Evolutionary conservation across 2,797 vertebrate genomes (phyloP).

Genomic region (Salarias fasciatus): DNA sequence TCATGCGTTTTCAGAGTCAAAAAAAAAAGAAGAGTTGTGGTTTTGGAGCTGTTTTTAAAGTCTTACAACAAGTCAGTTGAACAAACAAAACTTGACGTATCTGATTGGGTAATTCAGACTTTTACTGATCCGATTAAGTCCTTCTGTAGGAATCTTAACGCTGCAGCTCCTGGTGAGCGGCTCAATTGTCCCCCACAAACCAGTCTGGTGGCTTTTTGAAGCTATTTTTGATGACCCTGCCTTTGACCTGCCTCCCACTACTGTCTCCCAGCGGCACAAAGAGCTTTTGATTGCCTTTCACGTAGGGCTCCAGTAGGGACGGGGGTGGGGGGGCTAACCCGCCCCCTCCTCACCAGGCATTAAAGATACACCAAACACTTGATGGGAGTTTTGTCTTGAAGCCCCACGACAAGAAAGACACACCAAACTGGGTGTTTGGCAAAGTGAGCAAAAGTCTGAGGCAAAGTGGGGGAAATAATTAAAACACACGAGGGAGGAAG

Average conservation of each 20-base stretch:
- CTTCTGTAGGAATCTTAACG: conserved; percentile 18
- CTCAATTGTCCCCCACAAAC: conserved; percentile 65
- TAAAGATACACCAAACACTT: too few species aligned
- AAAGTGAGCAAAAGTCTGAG: too few species aligned
- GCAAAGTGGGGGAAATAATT: too few species aligned
- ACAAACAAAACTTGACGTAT: too few species aligned
- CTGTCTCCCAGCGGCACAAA: conserved; percentile 74
- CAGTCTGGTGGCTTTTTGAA: conserved; percentile 83
- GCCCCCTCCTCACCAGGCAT: conserved; percentile 39
- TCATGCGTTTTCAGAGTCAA: too few species aligned
- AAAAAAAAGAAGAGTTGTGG: too few species aligned
- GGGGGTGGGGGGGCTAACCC: conserved; percentile 47
- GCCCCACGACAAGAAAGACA: too few species aligned
- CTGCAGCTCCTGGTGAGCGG: conserved; percentile 44
- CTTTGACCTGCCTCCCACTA: conserved; percentile 68
- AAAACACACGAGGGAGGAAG: too few species aligned
- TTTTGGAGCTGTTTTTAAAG: too few species aligned
- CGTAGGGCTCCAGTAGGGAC: conserved; percentile 65
- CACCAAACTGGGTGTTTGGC: too few species aligned
- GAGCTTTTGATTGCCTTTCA: conserved; percentile 76
- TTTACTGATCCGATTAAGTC: conserved; percentile 16
- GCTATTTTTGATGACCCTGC: conserved; percentile 63
- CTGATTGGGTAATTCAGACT: not conserved
- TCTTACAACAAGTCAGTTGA: too few species aligned
- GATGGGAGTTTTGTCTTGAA: too few species aligned